Percentiles rank a stretch among this genome's conserved stretches.
These are phyloP conservation scores for Clarias laeviceps DNA, from an alignment of 2,797 vertebrate species.

Conservation along the genomic window DNA sequence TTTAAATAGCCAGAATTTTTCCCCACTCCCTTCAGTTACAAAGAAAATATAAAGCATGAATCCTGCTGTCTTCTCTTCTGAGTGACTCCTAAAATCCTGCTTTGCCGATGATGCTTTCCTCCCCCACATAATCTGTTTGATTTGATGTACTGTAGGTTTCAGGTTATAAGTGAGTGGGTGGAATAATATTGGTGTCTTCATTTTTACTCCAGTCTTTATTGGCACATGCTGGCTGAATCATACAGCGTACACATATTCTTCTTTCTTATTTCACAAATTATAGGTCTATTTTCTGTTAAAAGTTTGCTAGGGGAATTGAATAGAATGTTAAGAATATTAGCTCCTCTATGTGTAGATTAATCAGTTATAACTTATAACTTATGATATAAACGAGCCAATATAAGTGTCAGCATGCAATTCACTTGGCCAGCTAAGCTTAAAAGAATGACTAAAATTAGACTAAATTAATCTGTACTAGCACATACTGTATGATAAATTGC, in stretches of 20 bases:
- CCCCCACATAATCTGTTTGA: conserved; percentile 55
- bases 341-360: neutral
- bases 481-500: neutral
- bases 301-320: neutral
- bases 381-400: no score
- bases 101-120: conserved; percentile 47
- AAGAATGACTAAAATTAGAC: neutral
- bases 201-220: conserved; percentile 48
- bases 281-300: neutral
- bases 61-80: conserved; percentile 32
- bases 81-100: conserved; percentile 49
- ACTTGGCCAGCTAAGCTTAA: neutral
- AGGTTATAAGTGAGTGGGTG: conserved; percentile 57
- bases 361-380: no score
- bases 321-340: neutral
- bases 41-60: conserved; percentile 20
- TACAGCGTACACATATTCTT: conserved; percentile 2
- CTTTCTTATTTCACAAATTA: conserved; percentile 17
- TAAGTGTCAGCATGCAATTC: neutral
- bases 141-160: conserved; percentile 55
- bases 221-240: conserved; percentile 45
- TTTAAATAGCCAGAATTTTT: conserved; percentile 19
- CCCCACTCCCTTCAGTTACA: neutral
- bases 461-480: neutral
- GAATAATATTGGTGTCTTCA: conserved; percentile 52